phyloP scores from a whole-genome alignment of 2,797 vertebrate genomes.

The Neopelma chrysocephalum region DNA sequence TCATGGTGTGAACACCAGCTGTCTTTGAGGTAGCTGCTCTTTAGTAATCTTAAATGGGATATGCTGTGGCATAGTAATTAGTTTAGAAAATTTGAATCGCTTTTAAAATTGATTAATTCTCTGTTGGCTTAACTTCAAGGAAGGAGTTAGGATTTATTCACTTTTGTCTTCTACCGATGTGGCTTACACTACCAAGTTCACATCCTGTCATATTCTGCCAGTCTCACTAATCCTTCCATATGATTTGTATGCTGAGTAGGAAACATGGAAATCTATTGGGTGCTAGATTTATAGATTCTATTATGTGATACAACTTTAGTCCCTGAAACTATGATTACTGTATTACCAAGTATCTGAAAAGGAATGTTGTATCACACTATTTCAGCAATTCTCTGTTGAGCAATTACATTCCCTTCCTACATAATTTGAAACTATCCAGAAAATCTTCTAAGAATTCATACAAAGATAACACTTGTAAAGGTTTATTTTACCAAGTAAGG shows the following conservation, averaged over 20 bases:
- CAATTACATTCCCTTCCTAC: neutral
- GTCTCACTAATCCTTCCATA: neutral
- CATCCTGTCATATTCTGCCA: neutral
- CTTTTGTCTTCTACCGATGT: neutral
- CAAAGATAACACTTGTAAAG: neutral
- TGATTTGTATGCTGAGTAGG: neutral
- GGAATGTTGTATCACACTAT: neutral
- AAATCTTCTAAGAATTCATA: neutral
- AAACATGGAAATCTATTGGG: neutral
- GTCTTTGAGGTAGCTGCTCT: neutral
- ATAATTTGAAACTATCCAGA: neutral
- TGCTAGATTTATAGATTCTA: neutral
- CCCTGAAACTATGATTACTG: neutral
- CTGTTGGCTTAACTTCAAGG: neutral
- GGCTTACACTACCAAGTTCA: neutral
- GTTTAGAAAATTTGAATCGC: neutral
- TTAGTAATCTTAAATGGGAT: neutral
- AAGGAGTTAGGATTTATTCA: neutral
- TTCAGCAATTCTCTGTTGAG: neutral
- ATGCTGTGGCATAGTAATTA: neutral
- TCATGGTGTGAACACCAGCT: neutral
- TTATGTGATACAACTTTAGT: neutral
- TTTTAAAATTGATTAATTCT: neutral
- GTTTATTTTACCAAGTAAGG: neutral
- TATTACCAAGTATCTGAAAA: neutral